Base-by-base conservation (phyloP, 2,888 invertebrate genomes). In the Hydrotaea diabolus region DNA sequence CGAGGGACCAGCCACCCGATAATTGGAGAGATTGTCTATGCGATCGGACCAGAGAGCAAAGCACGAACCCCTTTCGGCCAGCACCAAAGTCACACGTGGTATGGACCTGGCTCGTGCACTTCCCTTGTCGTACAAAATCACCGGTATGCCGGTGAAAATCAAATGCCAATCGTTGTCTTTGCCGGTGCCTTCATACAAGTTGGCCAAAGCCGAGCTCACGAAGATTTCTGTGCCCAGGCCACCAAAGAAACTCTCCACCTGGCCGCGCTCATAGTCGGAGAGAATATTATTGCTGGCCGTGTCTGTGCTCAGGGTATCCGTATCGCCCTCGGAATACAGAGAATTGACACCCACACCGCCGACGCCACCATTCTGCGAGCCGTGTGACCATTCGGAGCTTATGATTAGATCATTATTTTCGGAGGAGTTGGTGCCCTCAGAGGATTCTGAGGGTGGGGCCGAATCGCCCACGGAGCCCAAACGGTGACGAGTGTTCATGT, bases 1-100 rank as follows among this genome's bases (percentile, higher is more conserved):
- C 53, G 96, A 95, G 55, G 95, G 94, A 0, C 95, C 95, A 17
- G 94, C 94, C 17, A 94, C 94, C 90, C 94, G 94, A 93, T 97
- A 97, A 80, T 95, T 94, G 9, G 96, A 95, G 85, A 96, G 92
- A 90, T 96, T 96, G 92, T 96, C 96, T 87, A 97, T 95, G 71
- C 94, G 95, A 92, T 97, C 97, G 87, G 94, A 94, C 97, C 97
- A 97, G 23, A 97, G 92, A 78, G 95, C 95, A 91, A 97, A 96
- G 79, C 96, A 96, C 0, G 96, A 96, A 17, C 97, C 96, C 43
- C 95, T 94, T 90, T 96, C 96, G 2, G 96, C 96, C 73, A 96
- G 91, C 2, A 96, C 93, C 55, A 96, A 94, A 86, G 95, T 95
- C 13, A 96, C 94, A 26, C 94, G 94, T 39, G 96, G 93, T 88